These are phyloP conservation scores for Erethizon dorsatum DNA, from an alignment of 2,797 vertebrate species.

Conservation along the genomic window DNA sequence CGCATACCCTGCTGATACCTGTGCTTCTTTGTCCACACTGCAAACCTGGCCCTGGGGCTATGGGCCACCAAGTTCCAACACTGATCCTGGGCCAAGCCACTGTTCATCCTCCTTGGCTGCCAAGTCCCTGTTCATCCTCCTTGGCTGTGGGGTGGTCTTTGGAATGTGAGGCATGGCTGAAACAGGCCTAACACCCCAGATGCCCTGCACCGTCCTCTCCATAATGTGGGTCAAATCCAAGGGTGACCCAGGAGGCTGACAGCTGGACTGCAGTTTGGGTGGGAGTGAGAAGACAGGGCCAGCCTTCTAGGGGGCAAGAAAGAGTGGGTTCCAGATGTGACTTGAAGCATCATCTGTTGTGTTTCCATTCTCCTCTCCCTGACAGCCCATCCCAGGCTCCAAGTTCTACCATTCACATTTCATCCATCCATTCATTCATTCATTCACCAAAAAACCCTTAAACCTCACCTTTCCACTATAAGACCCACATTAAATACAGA, in stretches of 20 bases:
- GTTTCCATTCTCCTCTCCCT: background rate
- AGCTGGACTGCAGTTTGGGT: background rate
- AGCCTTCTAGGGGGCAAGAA: background rate
- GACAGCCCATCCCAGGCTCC: background rate
- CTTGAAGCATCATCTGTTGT: background rate
- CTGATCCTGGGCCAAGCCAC: too few relatives aligned
- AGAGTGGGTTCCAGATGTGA: background rate
- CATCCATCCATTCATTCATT: background rate
- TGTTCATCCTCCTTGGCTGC: background rate
- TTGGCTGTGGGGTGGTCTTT: background rate
- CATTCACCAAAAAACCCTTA: background rate
- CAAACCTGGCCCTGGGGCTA: background rate
- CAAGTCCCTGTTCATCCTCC: background rate
- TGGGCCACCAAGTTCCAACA: background rate
- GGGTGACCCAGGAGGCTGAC: background rate
- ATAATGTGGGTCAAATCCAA: fast-evolving
- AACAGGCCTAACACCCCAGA: background rate
- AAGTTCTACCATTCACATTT: background rate
- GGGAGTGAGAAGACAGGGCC: background rate
- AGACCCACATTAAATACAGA: background rate
- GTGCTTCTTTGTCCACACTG: background rate
- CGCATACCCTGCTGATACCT: background rate
- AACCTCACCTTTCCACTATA: background rate
- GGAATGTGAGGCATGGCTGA: background rate
- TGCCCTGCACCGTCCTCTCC: background rate